These are phyloP conservation scores for Rhinoraja longicauda DNA, from an alignment of 2,797 vertebrate species.

Conservation along the genomic window DNA sequence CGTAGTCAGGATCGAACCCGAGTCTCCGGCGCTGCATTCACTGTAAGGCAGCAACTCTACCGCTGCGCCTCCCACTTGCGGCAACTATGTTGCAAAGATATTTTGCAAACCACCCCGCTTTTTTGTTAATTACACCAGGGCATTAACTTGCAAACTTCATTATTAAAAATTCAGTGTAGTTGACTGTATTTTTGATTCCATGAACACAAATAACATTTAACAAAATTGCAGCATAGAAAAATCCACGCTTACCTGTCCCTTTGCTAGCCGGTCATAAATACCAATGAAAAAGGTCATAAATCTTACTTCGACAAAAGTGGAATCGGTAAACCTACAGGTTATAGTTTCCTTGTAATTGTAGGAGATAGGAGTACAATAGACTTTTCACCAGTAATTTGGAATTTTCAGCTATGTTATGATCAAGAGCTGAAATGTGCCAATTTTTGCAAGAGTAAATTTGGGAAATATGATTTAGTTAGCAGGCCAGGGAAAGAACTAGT, in stretches of 20 bases:
- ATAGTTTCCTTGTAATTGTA: not conserved
- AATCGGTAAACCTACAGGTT: not conserved
- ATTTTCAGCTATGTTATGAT: slow-evolving; percentile 12
- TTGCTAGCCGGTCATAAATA: not conserved
- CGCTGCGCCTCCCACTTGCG: too few relatives aligned
- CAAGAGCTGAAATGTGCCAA: not conserved
- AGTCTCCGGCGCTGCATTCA: too few relatives aligned
- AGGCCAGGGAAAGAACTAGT: not conserved
- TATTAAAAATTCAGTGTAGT: slow-evolving; percentile 14
- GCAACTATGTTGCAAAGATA: not conserved
- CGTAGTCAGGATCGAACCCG: too few relatives aligned
- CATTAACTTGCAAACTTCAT: not conserved
- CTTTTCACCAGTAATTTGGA: not conserved
- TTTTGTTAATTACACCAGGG: not conserved
- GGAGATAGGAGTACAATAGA: not conserved
- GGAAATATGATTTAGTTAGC: not conserved
- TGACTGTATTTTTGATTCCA: not conserved
- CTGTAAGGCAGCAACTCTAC: too few relatives aligned
- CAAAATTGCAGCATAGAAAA: not conserved
- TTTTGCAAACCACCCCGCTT: not conserved
- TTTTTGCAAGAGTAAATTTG: not conserved
- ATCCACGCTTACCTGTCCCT: not conserved
- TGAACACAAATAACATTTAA: not conserved
- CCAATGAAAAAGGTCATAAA: not conserved
- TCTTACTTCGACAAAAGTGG: not conserved